These are phyloP conservation scores for Pipra filicauda DNA, from an alignment of 2,113 vertebrate species.

Conservation along the genomic window DNA sequence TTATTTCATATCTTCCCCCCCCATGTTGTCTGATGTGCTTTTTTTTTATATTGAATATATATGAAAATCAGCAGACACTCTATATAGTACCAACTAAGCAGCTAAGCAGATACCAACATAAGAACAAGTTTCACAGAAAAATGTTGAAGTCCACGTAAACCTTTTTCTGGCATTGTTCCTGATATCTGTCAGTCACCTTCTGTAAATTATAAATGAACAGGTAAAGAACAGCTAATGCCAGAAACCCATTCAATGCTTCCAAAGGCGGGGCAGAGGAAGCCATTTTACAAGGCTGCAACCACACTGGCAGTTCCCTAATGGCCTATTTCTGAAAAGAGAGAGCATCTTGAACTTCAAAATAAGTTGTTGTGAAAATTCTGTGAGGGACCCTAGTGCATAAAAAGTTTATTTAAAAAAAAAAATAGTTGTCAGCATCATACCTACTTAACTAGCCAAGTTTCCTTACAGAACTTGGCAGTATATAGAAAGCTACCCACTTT, in stretches of 20 bases:
- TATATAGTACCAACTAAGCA: not conserved
- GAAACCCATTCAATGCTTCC: not conserved
- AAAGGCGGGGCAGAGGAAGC: not conserved
- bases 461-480: not conserved
- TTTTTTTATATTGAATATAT: not conserved
- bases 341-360: not conserved
- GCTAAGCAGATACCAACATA: not conserved
- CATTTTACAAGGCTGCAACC: not conserved
- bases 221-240: not conserved
- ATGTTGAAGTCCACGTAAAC: not conserved
- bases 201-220: not conserved
- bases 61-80: not conserved
- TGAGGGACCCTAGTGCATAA: not conserved
- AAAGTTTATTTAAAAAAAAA: not conserved
- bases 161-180: not conserved
- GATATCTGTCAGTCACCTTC: not conserved
- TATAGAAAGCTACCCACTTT: not conserved
- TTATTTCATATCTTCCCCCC: not conserved
- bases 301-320: rapidly evolving
- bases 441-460: not conserved
- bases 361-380: not conserved
- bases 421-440: rapidly evolving
- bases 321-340: not conserved
- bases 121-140: not conserved
- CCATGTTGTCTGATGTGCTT: not conserved